Base-by-base conservation (phyloP, 2,888 invertebrate genomes). In the Germaria angustata region DNA sequence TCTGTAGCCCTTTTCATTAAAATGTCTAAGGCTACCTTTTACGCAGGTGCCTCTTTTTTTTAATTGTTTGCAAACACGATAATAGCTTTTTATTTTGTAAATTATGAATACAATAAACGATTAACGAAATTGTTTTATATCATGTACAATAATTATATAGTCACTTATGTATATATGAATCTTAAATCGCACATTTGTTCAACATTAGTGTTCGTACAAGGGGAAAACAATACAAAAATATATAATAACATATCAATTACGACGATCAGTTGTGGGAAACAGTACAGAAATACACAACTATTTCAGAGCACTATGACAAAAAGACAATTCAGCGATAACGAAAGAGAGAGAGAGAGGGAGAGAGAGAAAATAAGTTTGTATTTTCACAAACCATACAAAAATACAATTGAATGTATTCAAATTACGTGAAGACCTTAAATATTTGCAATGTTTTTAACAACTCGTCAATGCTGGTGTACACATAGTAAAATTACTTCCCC, bases 391-490 rank as follows among this genome's bases (percentile, higher is more conserved):
- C 34, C 22, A 28, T 39, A 71, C n/a, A 59, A 20, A 63, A 66
- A 66, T 24, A 53, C 28, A 71, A 63, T 78, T 28, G 17, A 71
- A n/a, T 20, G 55, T 65, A 71, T 46, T 78, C 78, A 78, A 78
- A 78, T 78, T 78, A 78, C 78, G 55, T 34, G 63, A 71, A 78
- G 78, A 78, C 78, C 78, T 78, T 65, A 65, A 71, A 65, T 71
- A 65, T 49, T 71, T 78, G 15, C 46, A 65, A 71, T 63, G 44
- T 78, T 66, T 39, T 66, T 39, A 66, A 39, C 15, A 15, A 53
- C 7, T 63, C 7, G 34, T 76, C 81, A 80, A 80, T 80, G 80
- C 69, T 80, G 75, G 55, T 63, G 81, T 44, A 71, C n/a, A n/a
- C n/a, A n/a, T n/a, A n/a, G n/a, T n/a, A n/a, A 69, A 57, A 55